Percentiles rank a stretch among this genome's conserved stretches.
These are phyloP conservation scores for Gymnocheta viridis DNA, from an alignment of 2,888 invertebrate species.

Conservation along the genomic window DNA sequence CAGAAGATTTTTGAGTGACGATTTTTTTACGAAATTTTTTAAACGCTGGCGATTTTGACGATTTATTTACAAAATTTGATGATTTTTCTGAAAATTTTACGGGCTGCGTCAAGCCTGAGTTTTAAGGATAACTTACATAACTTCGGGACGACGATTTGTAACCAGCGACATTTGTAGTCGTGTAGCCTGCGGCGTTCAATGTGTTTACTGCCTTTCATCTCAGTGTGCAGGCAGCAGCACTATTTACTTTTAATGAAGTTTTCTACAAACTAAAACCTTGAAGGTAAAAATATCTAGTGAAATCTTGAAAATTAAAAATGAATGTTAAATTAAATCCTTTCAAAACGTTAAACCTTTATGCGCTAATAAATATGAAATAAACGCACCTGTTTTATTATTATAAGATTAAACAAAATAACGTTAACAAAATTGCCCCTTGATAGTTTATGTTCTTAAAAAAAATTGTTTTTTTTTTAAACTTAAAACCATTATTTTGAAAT, in stretches of 20 bases:
- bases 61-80: too few species aligned
- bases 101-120: too few species aligned
- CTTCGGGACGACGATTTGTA: too few species aligned
- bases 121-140: too few species aligned
- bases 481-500: slow-evolving; percentile 40
- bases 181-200: too few species aligned
- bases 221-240: not conserved
- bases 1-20: too few species aligned
- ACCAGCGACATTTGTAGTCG: too few species aligned
- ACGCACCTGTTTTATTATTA: not conserved
- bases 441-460: slow-evolving; percentile 19
- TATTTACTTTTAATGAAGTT: not conserved
- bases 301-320: slow-evolving; percentile 8
- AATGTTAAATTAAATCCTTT: slow-evolving; percentile 5
- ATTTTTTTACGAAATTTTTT: too few species aligned
- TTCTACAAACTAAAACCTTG: not conserved
- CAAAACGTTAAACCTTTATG: not conserved
- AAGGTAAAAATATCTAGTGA: slow-evolving; percentile 11
- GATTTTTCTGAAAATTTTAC: too few species aligned
- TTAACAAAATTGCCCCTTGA: not conserved
- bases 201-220: too few species aligned
- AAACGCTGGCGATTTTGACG: too few species aligned
- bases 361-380: slow-evolving; percentile 1
- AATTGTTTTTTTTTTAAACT: not conserved
- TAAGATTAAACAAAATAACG: not conserved